phyloP scores from a whole-genome alignment of 2,113 vertebrate genomes.

The Cynocephalus volans region DNA sequence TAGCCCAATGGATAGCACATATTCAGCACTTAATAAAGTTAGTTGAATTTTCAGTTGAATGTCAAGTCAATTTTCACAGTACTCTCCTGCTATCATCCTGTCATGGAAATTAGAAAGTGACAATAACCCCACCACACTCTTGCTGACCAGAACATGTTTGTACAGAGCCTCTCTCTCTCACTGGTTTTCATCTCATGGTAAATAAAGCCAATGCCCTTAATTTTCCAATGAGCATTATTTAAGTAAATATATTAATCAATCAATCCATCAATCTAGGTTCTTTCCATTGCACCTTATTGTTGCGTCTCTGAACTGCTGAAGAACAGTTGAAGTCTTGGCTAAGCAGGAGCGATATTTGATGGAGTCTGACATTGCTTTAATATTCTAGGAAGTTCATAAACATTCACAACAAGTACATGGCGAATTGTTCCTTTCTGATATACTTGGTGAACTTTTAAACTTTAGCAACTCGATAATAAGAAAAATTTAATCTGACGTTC shows the following conservation, averaged over 20 bases:
- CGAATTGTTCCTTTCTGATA: neutral
- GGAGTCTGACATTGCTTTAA: neutral
- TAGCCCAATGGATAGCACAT: neutral
- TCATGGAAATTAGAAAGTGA: neutral
- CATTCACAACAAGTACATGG: neutral
- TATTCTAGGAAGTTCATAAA: neutral
- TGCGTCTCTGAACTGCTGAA: neutral
- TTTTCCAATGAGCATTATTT: neutral
- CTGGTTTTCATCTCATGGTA: neutral
- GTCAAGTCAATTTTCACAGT: too few species aligned
- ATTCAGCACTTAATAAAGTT: neutral
- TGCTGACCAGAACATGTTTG: rapidly evolving
- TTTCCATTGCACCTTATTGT: neutral
- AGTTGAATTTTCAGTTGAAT: neutral
- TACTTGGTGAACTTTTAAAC: neutral
- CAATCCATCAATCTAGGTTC: neutral
- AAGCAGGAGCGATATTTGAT: neutral
- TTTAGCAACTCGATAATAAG: neutral
- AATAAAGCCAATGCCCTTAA: neutral
- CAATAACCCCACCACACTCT: neutral
- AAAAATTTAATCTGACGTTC: neutral
- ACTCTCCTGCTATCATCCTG: neutral
- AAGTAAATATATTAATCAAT: neutral
- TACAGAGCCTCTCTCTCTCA: neutral
- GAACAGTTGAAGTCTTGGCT: neutral